Base-by-base conservation (phyloP, 92 coral and sea anemone species). In the Heteractis magnifica region DNA sequence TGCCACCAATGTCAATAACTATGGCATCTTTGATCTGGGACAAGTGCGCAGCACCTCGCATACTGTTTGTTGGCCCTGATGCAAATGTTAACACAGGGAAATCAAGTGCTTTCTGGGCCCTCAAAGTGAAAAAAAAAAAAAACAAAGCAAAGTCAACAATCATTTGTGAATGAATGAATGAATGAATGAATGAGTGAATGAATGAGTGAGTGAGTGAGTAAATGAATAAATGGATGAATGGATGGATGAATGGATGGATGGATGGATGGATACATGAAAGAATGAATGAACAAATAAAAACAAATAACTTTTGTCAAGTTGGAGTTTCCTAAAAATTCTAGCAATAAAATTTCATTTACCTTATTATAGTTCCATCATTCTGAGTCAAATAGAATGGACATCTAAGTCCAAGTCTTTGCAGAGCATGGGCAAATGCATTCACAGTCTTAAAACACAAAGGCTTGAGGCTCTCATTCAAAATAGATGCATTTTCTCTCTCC, bases 61-160 rank as follows among this genome's bases (percentile, higher is more conserved):
- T 95, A 68, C 98, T 94, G 90, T 95, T 95, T 15, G 98, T 95
- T 58, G 98, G 96, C 10, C 98, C 98, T 64, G 98, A 95, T 12
- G 98, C 90, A 81, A 95, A 94, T 3, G 98, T 95, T 71, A 95
- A 77, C 48, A 95, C 98, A 10, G 98, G 98, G 51, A 95, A 93
- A 52, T 86, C 65, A 18, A 83, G 77, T 41, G 98, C 90, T 65
- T 76, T 90, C 26, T 87, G 76, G 4, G 95, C 98, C 64, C 98
- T 95, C 10, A 65, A 49, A 16, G 16, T 50, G 26, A 20, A 20
- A 10, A 21, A 19, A 59, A 20, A 20, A 10, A 21, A 19, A 59
- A 59, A 59, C 6, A 59, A 12, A 10, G 16, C 5, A 34, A 34
- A 34, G 44, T 34, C 44, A 34, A 34, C 44, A 34, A 34, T 34